Evolutionary conservation across 2,113 vertebrate genomes (phyloP).

Genomic region (Lipophrys pholis): DNA sequence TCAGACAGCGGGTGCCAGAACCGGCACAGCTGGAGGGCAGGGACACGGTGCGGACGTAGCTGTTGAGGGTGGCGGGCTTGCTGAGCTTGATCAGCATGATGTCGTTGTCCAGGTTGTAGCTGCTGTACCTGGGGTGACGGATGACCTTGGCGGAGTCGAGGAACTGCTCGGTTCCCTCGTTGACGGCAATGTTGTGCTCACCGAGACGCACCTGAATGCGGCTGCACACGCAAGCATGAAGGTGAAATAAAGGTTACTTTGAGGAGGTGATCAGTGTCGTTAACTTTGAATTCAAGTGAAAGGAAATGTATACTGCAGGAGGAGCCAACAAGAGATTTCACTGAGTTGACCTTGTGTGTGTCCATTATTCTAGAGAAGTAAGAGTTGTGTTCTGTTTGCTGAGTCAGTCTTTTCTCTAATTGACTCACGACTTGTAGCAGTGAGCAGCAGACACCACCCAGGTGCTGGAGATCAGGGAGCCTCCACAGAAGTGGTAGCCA

Average conservation of each 20-base stretch:
- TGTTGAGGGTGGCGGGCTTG: constrained; percentile 65
- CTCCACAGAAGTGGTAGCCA: constrained; percentile 82
- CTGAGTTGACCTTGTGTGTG: too few relatives aligned
- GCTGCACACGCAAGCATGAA: constrained; percentile 37
- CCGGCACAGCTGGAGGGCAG: constrained; percentile 79
- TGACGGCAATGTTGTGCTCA: constrained; percentile 81
- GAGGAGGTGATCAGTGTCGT: too few relatives aligned
- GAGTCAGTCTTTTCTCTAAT: not conserved
- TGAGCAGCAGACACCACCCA: constrained; percentile 89
- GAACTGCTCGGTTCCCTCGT: constrained; percentile 80
- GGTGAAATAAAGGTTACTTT: too few relatives aligned
- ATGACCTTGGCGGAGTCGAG: constrained; percentile 67
- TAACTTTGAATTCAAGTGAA: too few relatives aligned
- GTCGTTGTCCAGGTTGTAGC: constrained; percentile 84
- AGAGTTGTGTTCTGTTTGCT: not conserved
- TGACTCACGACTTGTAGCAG: constrained; percentile 84
- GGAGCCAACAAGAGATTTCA: too few relatives aligned
- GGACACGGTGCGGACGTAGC: constrained; percentile 76
- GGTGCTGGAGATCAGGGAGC: constrained; percentile 78
- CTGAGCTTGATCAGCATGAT: constrained; percentile 89
- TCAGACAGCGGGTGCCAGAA: constrained; percentile 84
- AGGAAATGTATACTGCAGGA: too few relatives aligned
- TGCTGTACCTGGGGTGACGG: constrained; percentile 77
- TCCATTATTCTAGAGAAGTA: too few relatives aligned
- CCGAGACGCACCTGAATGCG: constrained; percentile 79